Evolutionary conservation across 1,140 invertebrate genomes (phyloP).

Genomic region (Thalassaphorura encarpata): DNA sequence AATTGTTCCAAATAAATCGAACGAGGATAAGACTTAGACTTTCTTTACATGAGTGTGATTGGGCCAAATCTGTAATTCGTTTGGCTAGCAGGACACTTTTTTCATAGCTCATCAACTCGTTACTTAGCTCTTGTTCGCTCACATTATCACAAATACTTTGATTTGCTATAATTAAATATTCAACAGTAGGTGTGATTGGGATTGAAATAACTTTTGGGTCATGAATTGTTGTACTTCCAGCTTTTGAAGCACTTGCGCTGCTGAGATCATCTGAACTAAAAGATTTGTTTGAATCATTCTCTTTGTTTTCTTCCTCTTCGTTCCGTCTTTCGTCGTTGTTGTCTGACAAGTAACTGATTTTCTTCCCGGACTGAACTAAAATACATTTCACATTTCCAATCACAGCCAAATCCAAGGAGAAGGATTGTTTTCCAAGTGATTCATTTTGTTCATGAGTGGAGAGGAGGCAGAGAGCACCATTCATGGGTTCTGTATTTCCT

Average conservation of each 20-base stretch:
- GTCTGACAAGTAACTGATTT: conserved; percentile 25
- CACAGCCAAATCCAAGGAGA: conserved; percentile 28
- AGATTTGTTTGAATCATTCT: background rate
- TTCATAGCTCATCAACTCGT: conserved; percentile 63
- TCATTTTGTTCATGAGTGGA: conserved; percentile 10
- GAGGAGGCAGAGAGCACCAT: conserved; percentile 28
- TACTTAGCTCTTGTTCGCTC: conserved; percentile 58
- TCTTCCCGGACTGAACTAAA: conserved; percentile 26
- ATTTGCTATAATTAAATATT: conserved; percentile 69
- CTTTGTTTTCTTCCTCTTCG: background rate
- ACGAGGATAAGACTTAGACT: conserved; percentile 68
- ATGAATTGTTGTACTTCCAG: conserved; percentile 39
- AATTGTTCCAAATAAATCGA: conserved; percentile 35
- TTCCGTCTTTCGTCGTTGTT: conserved; percentile 1
- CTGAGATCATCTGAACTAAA: background rate
- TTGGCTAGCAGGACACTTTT: conserved; percentile 54
- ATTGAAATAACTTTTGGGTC: conserved; percentile 66
- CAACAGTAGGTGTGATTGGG: conserved; percentile 62
- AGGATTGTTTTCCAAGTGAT: conserved; percentile 14
- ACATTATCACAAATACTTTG: conserved; percentile 66
- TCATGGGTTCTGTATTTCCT: conserved; percentile 25
- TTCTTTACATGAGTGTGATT: conserved; percentile 68
- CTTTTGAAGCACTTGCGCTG: background rate
- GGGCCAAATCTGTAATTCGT: conserved; percentile 62
- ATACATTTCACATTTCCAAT: conserved; percentile 30